phyloP scores from a whole-genome alignment of 1,140 invertebrate genomes.

The Gonatopus flavifemur region DNA sequence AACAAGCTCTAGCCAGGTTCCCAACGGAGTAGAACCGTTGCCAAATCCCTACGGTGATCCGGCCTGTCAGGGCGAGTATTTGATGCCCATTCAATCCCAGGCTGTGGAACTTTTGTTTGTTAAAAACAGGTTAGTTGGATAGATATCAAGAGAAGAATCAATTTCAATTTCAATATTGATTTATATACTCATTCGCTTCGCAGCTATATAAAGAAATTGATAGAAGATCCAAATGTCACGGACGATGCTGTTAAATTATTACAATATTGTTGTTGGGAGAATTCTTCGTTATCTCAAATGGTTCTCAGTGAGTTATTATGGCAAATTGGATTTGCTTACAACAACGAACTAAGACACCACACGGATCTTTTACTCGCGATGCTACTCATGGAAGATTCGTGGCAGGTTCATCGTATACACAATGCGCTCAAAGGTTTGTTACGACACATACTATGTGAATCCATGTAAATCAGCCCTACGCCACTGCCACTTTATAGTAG shows the following conservation, averaged over 20 bases:
- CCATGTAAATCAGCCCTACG: too few species aligned
- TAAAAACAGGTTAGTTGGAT: conserved; percentile 62
- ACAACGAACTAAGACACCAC: conserved; percentile 90
- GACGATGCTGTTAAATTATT: conserved; percentile 88
- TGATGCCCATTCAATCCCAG: conserved; percentile 75
- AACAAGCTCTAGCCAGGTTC: conserved; percentile 67
- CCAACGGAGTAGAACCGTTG: conserved; percentile 62
- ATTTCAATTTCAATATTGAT: background rate
- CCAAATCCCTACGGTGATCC: conserved; percentile 84
- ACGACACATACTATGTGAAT: conserved; percentile 22
- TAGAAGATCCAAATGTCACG: conserved; percentile 88
- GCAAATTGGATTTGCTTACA: conserved; percentile 93
- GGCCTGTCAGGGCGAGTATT: conserved; percentile 65
- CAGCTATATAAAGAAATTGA: conserved; percentile 92
- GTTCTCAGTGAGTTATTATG: conserved; percentile 89
- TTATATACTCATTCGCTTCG: conserved; percentile 28
- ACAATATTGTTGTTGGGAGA: conserved; percentile 96
- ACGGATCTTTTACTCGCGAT: conserved; percentile 87
- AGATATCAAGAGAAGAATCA: background rate
- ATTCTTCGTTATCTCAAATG: conserved; percentile 86
- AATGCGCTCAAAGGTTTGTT: conserved; percentile 90
- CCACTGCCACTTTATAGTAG: too few species aligned
- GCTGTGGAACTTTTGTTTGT: conserved; percentile 82
- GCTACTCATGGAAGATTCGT: conserved; percentile 90
- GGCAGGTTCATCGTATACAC: conserved; percentile 91